Base-by-base conservation (phyloP, 2,888 invertebrate genomes). In the Notodonta ziczac region DNA sequence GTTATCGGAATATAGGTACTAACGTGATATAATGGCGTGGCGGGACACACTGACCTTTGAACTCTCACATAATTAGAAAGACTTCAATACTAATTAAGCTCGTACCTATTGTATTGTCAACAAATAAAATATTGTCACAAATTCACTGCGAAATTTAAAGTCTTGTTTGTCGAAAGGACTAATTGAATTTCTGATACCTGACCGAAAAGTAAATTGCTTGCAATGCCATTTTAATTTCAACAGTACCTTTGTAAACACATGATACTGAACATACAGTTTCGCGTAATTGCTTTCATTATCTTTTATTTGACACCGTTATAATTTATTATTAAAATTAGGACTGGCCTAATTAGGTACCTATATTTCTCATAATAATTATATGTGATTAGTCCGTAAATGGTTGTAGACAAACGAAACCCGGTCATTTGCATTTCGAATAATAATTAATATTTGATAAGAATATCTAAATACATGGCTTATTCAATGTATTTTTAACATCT, bases 151-250 rank as follows among this genome's bases (percentile, higher is more conserved):
- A 10, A 8, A 10, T 10, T 42, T 42, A 42, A 4, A 24, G 8
- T 42, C 42, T 42, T 0, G 42, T 12, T 42, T 9, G 42, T 10
- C 10, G 4, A 42, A 24, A 51, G 1, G 24, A 51, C 4, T 24
- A 51, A 51, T 51, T 51, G 24, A 24, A 24, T 24, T 24, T 51
- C n/a, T 24, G 14, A 10, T 10, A 14, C 14, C 42, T 42, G 12
- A 42, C 42, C 50, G 24, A 24, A 65, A 60, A 58, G 61, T 16
- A 62, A 74, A 70, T 70, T 66, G 52, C 57, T 66, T 70, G 64
- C 74, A 74, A 71, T 74, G 77, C 65, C 74, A 74, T 63, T 63
- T 71, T 57, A 56, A 74, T 74, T 62, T 62, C 35, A 42, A 61
- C 62, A 65, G 54, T 54, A 58, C 57, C 63, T 61, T 50, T 24